A percentile compares a stretch with the other conserved stretches of the same genome.
phyloP scores from a whole-genome alignment of 2,888 invertebrate genomes.

The Acleris holmiana region DNA sequence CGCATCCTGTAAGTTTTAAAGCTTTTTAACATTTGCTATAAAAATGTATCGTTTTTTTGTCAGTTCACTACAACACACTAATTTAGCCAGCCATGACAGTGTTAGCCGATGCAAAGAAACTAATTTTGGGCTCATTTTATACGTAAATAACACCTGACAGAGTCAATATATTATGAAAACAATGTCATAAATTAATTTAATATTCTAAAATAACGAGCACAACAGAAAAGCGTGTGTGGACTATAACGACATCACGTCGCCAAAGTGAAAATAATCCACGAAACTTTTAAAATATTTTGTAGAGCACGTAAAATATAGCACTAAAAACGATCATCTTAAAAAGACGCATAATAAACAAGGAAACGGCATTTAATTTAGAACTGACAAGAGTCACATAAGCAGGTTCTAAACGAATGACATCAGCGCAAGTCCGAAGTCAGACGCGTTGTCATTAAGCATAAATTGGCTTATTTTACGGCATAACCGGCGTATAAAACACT shows the following conservation, averaged over 20 bases:
- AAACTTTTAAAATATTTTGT: constrained; percentile 22
- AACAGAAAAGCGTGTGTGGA: constrained; percentile 12
- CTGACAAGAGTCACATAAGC: constrained; percentile 39
- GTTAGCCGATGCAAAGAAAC: too few species aligned
- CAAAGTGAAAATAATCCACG: constrained; percentile 13
- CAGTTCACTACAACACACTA: too few species aligned
- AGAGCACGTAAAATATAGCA: constrained; percentile 18
- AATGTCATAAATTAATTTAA: constrained; percentile 6
- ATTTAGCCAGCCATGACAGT: too few species aligned
- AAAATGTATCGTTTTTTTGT: too few species aligned
- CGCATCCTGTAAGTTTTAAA: constrained; percentile 1
- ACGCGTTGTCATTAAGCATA: constrained; percentile 58
- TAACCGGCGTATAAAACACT: constrained; percentile 65
- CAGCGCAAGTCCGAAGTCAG: constrained; percentile 45
- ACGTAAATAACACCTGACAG: too few species aligned
- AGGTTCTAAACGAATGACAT: constrained; percentile 51
- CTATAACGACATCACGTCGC: constrained; percentile 5
- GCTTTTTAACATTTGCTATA: neutral
- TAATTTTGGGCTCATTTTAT: too few species aligned
- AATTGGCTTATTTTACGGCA: constrained; percentile 71
- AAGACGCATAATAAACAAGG: constrained; percentile 19
- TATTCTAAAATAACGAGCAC: constrained; percentile 11
- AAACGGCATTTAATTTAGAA: constrained; percentile 24
- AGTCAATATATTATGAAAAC: constrained; percentile 6
- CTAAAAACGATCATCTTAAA: constrained; percentile 14